A percentile compares a stretch with the other conserved stretches of the same genome.
Evolutionary conservation across 2,113 vertebrate genomes (phyloP).

Genomic region (Tympanuchus pallidicinctus): DNA sequence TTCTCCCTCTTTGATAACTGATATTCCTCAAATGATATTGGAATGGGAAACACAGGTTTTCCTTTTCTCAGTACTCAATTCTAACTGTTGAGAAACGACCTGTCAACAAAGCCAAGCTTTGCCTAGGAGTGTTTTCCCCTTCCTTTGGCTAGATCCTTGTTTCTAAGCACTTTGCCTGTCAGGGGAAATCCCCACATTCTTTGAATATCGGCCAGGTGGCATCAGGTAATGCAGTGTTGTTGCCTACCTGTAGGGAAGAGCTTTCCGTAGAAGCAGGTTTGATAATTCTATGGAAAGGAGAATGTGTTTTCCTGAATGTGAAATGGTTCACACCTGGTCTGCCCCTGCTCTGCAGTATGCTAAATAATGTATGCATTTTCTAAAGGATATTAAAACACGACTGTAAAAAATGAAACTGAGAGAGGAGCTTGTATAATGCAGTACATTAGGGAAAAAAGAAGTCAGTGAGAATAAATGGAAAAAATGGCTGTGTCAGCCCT

Average conservation of each 20-base stretch:
- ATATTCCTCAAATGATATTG: neutral
- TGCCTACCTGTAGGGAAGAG: neutral
- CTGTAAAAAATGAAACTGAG: constrained; percentile 23
- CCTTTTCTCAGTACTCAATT: neutral
- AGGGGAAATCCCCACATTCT: neutral
- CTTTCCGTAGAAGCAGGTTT: neutral
- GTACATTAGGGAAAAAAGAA: neutral
- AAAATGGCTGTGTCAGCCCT: constrained; percentile 12
- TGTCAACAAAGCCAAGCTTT: neutral
- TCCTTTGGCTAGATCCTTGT: neutral
- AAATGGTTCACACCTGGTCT: constrained; percentile 41
- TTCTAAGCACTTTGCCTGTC: neutral
- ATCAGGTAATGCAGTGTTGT: neutral
- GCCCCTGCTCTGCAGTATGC: neutral
- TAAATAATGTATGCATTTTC: constrained; percentile 47
- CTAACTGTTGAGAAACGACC: neutral
- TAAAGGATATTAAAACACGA: constrained; percentile 24
- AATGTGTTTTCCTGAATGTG: neutral
- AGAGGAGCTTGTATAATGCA: neutral
- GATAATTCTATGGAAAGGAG: neutral
- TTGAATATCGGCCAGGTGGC: neutral
- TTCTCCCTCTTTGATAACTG: neutral
- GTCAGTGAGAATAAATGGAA: neutral
- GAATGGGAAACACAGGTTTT: neutral
- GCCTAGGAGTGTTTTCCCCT: neutral